A percentile compares a stretch with the other conserved stretches of the same genome.
phyloP scores from a whole-genome alignment of 53 echinoderm and acorn worm species.

The Stichopus horrens region DNA sequence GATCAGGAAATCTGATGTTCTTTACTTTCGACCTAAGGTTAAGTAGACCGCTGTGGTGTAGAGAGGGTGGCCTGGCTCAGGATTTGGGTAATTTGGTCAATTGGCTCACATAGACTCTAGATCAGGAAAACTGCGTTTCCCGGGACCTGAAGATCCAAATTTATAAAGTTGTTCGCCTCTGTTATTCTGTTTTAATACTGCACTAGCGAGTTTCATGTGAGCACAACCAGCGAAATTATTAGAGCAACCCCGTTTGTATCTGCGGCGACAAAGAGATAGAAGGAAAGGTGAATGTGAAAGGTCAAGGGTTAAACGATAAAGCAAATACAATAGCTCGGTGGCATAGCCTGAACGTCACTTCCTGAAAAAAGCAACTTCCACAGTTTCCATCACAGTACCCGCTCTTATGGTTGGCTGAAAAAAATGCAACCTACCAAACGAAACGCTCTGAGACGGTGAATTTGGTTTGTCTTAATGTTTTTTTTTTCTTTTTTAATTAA shows the following conservation, averaged over 20 bases:
- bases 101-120: slow-evolving; percentile 8
- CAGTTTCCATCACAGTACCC: too few species aligned
- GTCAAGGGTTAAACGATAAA: background rate
- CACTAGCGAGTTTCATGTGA: slow-evolving; percentile 4
- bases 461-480: too few species aligned
- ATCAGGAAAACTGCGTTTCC: slow-evolving; percentile 10
- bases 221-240: slow-evolving; percentile 20
- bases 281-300: background rate
- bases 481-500: too few species aligned
- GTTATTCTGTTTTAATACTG: slow-evolving; percentile 14
- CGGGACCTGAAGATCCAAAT: slow-evolving; percentile 27
- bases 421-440: too few species aligned
- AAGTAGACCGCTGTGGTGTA: background rate
- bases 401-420: too few species aligned
- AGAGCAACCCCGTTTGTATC: slow-evolving; percentile 36
- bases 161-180: background rate
- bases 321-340: too few species aligned
- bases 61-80: background rate
- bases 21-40: too few species aligned
- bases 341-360: too few species aligned
- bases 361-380: too few species aligned
- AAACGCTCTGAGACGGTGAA: too few species aligned
- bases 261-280: slow-evolving; percentile 7
- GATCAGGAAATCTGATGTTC: too few species aligned
- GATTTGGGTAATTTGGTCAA: background rate